Evolutionary conservation across 2,888 invertebrate genomes (phyloP), one percentile per base, ranked within the genome.

Genomic region (Oscheius sp.): DNA sequence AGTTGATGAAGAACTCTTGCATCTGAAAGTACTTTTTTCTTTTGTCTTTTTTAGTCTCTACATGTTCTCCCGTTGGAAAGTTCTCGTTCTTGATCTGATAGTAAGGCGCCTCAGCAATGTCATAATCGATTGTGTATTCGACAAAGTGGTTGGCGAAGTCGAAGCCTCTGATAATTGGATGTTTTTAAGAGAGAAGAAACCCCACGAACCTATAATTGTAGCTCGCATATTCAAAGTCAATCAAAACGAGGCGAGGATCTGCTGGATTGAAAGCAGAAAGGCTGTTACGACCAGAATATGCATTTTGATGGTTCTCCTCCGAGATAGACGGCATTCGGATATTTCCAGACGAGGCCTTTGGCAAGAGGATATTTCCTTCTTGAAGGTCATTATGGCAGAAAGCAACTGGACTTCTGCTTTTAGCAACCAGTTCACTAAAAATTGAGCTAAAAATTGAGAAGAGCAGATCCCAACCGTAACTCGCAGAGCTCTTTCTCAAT

Each of bases 201-300:
- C 42, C 23, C 29, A 10, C 8, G n/a, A 31, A 87, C 87, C 88
- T 90, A 87, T 93, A 93, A 87, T 96, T 95, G 88, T 96, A 96
- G 0, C 95, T 93, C 87, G 95, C 95, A 87, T 95, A 96, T 88
- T 96, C 95, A 87, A 93, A 96, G 87, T 96, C 96, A 84, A 93
- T 94, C 31, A 94, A 89, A 17, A 92, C 92, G 34, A 94, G 88
- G n/a, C 74, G 71, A 3, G 84, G 82, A 45, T 68, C 61, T 2
- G 78, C 80, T 75, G 79, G 88, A 72, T 85, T 85, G 74, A 84
- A 85, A 6, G 85, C 85, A 1, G 78, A 76, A n/a, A 85, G 73
- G 48, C 81, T 80, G 70, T 80, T 81, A 29, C 71, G 71, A 3
- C 69, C 68, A 29, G 64, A 70, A 15, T 46, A 67, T 42, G 15